Percentiles rank a stretch among this genome's conserved stretches.
phyloP scores from a whole-genome alignment of 2,797 vertebrate species.

The Propithecus perrieri region DNA sequence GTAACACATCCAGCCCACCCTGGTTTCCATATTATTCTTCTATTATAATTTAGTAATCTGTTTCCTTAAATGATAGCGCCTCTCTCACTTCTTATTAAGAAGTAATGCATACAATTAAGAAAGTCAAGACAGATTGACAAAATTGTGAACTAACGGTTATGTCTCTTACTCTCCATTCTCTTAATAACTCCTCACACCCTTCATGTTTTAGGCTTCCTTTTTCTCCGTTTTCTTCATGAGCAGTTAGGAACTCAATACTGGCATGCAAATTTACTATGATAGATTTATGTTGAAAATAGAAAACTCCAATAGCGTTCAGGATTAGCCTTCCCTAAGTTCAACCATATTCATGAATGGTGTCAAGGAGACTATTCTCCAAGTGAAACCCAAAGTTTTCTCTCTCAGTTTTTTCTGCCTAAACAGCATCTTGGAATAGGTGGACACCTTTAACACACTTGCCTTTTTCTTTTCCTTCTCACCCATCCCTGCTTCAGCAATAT shows the following conservation, averaged over 20 bases:
- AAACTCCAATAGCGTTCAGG: not conserved
- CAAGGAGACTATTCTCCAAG: not conserved
- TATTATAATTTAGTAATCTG: not conserved
- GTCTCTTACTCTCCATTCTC: not conserved
- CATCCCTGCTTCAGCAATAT: not conserved
- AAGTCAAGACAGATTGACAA: not conserved
- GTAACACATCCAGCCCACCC: not conserved
- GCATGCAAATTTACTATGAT: not conserved
- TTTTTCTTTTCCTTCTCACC: not conserved
- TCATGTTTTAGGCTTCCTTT: not conserved
- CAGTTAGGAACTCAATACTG: not conserved
- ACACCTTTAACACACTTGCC: not conserved
- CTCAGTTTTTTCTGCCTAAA: not conserved
- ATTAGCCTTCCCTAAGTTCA: not conserved
- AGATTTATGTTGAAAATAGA: not conserved
- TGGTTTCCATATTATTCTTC: not conserved
- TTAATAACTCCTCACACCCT: not conserved
- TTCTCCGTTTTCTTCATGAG: not conserved
- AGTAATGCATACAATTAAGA: not conserved
- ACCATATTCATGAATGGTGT: not conserved
- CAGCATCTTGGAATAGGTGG: not conserved
- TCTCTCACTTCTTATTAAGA: not conserved
- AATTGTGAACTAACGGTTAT: not conserved
- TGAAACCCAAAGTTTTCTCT: not conserved
- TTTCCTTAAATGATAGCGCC: not conserved